Conservation (phyloP, 1,140 invertebrate genomes). For the Anastrepha obliqua region DNA sequence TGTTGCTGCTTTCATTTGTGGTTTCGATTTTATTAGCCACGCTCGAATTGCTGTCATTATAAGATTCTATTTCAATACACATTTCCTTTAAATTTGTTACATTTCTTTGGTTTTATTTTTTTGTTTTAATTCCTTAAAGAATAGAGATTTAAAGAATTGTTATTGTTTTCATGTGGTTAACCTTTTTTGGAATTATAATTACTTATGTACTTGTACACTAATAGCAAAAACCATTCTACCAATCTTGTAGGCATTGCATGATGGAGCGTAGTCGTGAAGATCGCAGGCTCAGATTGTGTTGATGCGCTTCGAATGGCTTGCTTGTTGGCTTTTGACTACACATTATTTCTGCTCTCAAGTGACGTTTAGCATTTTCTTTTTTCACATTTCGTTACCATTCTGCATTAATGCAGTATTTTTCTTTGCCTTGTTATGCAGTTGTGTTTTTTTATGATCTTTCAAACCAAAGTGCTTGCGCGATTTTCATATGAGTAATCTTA, state of each 20-base stretch:
- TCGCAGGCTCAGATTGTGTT: constrained; percentile 6
- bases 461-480: constrained; percentile 10
- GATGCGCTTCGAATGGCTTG: constrained; percentile 14
- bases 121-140: constrained; percentile 37
- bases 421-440: neutral
- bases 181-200: constrained; percentile 30
- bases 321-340: neutral
- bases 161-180: neutral
- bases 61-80: constrained; percentile 42
- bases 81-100: constrained; percentile 3
- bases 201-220: too few relatives aligned
- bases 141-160: neutral
- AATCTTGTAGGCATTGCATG: neutral
- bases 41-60: neutral
- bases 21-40: constrained; percentile 49
- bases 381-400: neutral
- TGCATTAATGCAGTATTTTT: neutral
- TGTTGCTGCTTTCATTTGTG: constrained; percentile 22
- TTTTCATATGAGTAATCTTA: neutral
- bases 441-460: neutral
- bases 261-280: neutral
- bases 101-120: too few relatives aligned
- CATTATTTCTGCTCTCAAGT: neutral
- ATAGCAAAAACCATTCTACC: neutral
- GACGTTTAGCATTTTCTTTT: neutral